Base-by-base conservation (phyloP, 2,113 vertebrate species). In the Laticauda colubrina region DNA sequence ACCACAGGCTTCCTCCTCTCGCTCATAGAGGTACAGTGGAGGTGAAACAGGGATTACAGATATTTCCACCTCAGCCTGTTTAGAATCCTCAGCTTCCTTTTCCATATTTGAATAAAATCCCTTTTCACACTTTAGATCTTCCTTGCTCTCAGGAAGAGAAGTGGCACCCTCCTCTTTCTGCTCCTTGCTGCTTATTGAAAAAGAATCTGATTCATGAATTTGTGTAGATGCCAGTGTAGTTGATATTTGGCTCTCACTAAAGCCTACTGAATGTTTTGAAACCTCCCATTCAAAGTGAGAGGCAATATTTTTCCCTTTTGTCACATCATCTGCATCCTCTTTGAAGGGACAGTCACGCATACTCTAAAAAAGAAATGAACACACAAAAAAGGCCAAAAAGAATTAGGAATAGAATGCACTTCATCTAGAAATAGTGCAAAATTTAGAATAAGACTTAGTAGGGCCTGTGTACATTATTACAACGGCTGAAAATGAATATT, bases 281-380 rank as follows among this genome's bases (percentile, higher is more conserved):
- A 97, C 96, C 97, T 96, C 96, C 97, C 96, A 51, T 5, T 95
- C 96, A 93, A 96, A 95, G 95, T 93, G 96, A 95, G 95, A 23
- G 92, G 85, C 94, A 95, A 93, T 86, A 95, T 91, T 94, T 94
- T 94, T 95, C 96, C 96, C 95, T 95, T 96, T 94, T 94, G 97
- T 91, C 97, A 97, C 93, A 91, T 96, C 95, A 96, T 97, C 96
- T 97, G 95, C 95, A 96, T 97, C 97, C 96, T 98, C 97, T 94
- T 94, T 96, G 94, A 88, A 96, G 89, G 95, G 94, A 98, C 96
- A 97, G 96, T 91, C 96, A 97, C 96, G 96, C 96, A 96, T 87
- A 95, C 75, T 98, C 98, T 98, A 98, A 96, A 98, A 98, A 98
- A 96, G 94, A 97, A 97, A 98, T 0, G 93, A 94, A 97, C 96